These are phyloP conservation scores for Holcopasites calliopsidis DNA, from an alignment of 1,140 invertebrate species.

Conservation along the genomic window DNA sequence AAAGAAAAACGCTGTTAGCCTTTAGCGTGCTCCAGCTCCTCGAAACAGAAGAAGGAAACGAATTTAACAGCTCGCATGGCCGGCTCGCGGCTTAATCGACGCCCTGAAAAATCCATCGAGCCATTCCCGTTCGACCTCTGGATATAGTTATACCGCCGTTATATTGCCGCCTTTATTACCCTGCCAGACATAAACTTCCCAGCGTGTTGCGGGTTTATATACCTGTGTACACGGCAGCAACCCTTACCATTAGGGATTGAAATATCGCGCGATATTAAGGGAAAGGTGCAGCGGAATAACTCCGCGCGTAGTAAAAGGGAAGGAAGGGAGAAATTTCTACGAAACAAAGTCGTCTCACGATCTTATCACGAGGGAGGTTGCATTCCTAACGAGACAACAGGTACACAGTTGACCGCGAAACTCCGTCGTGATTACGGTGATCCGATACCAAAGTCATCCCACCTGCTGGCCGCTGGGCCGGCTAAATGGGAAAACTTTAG, in stretches of 20 bases:
- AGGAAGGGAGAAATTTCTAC: no score
- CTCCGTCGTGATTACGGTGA: neutral
- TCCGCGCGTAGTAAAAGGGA: neutral
- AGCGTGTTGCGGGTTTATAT: no score
- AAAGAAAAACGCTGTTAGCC: no score
- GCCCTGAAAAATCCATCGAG: conserved; percentile 18
- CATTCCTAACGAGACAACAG: neutral
- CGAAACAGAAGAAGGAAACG: conserved; percentile 2
- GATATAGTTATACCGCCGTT: neutral
- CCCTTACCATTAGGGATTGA: no score
- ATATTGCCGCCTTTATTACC: conserved; percentile 49
- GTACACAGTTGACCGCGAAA: neutral
- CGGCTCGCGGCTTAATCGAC: conserved; percentile 12
- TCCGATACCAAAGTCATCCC: neutral
- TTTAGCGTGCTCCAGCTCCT: neutral
- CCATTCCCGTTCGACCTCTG: neutral
- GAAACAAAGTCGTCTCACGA: neutral
- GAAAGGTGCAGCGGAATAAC: no score
- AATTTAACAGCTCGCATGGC: conserved; percentile 3
- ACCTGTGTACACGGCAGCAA: no score
- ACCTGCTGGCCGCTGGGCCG: neutral
- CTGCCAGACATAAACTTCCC: conserved; percentile 5
- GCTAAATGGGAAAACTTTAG: conserved; percentile 13
- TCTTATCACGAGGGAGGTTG: neutral
- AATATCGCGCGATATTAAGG: no score